These are phyloP conservation scores for Mesochorus sp. DNA, from an alignment of 2,888 invertebrate genomes.

Conservation along the genomic window DNA sequence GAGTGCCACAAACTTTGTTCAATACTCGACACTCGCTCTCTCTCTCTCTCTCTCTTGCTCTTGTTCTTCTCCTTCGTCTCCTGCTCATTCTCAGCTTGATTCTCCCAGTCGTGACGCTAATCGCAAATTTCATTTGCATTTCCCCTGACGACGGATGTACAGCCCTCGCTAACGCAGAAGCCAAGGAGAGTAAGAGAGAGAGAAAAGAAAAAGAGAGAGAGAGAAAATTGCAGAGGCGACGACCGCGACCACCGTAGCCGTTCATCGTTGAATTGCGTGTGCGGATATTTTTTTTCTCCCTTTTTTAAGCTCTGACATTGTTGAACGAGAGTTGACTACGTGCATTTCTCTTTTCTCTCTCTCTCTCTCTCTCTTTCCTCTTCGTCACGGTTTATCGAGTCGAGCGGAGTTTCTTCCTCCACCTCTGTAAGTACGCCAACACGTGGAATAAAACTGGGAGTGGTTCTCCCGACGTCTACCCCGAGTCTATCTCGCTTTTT, in stretches of 20 bases:
- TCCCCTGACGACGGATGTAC: conserved; percentile 33
- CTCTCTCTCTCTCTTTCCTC: conserved; percentile 19
- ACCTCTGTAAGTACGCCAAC: conserved; percentile 51
- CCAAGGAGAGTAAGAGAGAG: background rate
- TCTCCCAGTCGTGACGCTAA: conserved; percentile 58
- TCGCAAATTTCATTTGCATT: conserved; percentile 65
- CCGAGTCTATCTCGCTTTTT: conserved; percentile 26
- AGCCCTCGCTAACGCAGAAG: background rate
- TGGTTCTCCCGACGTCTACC: conserved; percentile 59
- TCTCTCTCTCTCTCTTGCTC: background rate
- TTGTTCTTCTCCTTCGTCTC: background rate
- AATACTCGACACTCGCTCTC: background rate
- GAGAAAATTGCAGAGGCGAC: conserved; percentile 56
- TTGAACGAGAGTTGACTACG: conserved; percentile 67
- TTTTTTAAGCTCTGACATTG: conserved; percentile 37
- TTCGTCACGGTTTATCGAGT: conserved; percentile 51
- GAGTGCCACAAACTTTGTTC: conserved; percentile 46
- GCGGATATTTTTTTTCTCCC: conserved; percentile 66
- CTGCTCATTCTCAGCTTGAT: conserved; percentile 1
- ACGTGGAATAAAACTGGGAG: conserved; percentile 65
- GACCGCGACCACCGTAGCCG: conserved; percentile 48
- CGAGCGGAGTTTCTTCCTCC: conserved; percentile 24
- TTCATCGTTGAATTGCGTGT: conserved; percentile 69
- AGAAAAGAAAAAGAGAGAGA: background rate
- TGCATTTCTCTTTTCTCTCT: conserved; percentile 43